phyloP scores from a whole-genome alignment of 1,140 invertebrate genomes.

The Goniozus legneri region DNA sequence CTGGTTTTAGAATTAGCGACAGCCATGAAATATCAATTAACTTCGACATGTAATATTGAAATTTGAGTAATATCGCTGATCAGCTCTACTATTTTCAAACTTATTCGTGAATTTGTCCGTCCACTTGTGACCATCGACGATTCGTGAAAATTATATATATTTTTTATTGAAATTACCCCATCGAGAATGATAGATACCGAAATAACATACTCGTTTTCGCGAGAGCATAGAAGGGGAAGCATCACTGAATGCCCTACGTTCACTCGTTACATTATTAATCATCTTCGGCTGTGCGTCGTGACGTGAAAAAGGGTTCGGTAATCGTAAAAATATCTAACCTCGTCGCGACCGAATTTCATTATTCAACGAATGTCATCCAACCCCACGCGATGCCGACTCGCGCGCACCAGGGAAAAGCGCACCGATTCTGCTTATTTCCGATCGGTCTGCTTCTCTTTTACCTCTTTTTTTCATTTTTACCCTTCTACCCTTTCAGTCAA shows the following conservation, averaged over 20 bases:
- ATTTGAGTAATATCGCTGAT: too few relatives aligned
- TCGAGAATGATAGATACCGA: background rate
- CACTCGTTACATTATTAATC: constrained; percentile 40
- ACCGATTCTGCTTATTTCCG: constrained; percentile 27
- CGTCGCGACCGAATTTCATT: constrained; percentile 37
- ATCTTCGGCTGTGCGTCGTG: constrained; percentile 37
- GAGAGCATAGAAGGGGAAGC: background rate
- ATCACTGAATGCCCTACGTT: background rate
- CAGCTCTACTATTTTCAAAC: too few relatives aligned
- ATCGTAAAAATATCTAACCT: constrained; percentile 47
- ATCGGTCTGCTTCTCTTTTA: constrained; percentile 13
- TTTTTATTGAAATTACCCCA: too few relatives aligned
- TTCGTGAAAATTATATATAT: too few relatives aligned
- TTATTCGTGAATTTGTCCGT: too few relatives aligned
- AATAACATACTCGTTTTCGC: background rate
- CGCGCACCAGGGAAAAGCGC: constrained; percentile 25
- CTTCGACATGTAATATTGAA: too few relatives aligned
- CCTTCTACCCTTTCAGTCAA: background rate
- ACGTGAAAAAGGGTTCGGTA: constrained; percentile 39
- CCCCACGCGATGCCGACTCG: constrained; percentile 28
- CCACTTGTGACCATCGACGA: too few relatives aligned
- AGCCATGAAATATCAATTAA: too few relatives aligned
- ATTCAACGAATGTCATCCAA: constrained; percentile 46
- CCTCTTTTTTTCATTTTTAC: background rate
- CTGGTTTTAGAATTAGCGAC: too few relatives aligned